Conservation (phyloP, 2,797 vertebrate genomes). For the Myotis pilosus region DNA sequence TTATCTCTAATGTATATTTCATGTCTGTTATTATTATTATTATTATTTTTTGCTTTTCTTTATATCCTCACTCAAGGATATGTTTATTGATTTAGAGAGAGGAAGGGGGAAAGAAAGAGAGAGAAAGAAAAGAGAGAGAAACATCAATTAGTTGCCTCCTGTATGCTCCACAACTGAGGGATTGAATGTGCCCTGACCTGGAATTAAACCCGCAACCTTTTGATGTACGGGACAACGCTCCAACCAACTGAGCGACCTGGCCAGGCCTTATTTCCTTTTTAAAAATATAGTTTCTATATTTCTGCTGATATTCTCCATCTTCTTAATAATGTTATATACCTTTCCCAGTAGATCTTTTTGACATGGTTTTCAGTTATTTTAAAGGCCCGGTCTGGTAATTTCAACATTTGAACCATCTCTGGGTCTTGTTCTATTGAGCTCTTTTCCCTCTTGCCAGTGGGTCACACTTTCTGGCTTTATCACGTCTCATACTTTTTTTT, state of each 20-base stretch:
- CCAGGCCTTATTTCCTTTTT: background rate
- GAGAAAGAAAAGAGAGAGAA: background rate
- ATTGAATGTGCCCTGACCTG: background rate
- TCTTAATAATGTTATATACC: background rate
- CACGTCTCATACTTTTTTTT: background rate
- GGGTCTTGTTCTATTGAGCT: background rate
- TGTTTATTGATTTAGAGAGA: background rate
- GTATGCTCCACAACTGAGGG: background rate
- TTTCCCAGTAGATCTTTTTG: background rate
- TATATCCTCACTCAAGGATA: background rate
- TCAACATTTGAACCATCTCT: background rate
- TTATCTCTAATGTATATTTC: background rate
- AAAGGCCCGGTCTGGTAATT: background rate
- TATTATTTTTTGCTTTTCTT: background rate
- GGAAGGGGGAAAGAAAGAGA: background rate
- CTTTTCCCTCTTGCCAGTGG: background rate
- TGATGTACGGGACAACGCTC: background rate
- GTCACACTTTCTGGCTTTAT: background rate
- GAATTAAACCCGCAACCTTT: background rate
- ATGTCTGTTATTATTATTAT: slow-evolving; percentile 2
- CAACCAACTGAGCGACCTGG: background rate
- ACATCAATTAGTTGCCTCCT: background rate
- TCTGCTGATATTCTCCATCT: background rate
- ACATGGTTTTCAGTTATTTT: background rate
- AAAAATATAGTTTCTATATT: background rate